Conservation (phyloP, 2,888 invertebrate genomes). For the Byasa hedistus region DNA sequence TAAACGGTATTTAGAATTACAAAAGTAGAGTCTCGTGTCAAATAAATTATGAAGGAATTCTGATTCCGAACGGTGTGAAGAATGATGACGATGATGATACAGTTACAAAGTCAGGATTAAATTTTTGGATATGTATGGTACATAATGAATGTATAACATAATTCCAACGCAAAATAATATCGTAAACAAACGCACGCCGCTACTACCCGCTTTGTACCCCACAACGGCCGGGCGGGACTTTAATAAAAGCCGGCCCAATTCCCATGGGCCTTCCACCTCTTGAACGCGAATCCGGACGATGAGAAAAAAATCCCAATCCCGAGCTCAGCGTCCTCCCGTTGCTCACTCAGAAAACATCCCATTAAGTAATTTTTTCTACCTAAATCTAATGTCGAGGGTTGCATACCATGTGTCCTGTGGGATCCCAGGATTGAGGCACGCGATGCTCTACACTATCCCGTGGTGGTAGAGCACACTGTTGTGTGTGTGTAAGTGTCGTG, state of each 20-base stretch:
- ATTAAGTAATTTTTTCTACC: conserved; percentile 76
- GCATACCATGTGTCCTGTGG: conserved; percentile 70
- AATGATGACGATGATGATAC: too few species aligned
- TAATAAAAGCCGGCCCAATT: conserved; percentile 36
- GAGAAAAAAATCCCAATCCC: conserved; percentile 46
- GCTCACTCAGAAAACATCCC: conserved; percentile 74
- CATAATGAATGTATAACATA: too few species aligned
- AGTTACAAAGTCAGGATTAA: too few species aligned
- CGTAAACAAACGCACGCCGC: background rate
- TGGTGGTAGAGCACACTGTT: conserved; percentile 34
- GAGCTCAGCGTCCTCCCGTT: conserved; percentile 47
- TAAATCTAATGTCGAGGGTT: conserved; percentile 74
- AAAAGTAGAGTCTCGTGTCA: too few species aligned
- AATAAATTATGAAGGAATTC: too few species aligned
- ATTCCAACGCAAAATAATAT: too few species aligned
- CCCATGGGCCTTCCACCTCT: conserved; percentile 36
- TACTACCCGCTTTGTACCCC: conserved; percentile 12
- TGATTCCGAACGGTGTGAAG: too few species aligned
- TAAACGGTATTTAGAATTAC: too few species aligned
- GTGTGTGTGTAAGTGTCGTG: conserved; percentile 30
- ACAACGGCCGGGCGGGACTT: conserved; percentile 33
- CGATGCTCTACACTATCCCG: conserved; percentile 40
- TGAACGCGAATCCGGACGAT: conserved; percentile 42
- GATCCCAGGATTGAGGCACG: conserved; percentile 42
- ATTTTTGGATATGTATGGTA: too few species aligned